Evolutionary conservation across 2,797 vertebrate species (phyloP), one percentile per base, ranked within the genome.

Genomic region (Eulemur coronatus): DNA sequence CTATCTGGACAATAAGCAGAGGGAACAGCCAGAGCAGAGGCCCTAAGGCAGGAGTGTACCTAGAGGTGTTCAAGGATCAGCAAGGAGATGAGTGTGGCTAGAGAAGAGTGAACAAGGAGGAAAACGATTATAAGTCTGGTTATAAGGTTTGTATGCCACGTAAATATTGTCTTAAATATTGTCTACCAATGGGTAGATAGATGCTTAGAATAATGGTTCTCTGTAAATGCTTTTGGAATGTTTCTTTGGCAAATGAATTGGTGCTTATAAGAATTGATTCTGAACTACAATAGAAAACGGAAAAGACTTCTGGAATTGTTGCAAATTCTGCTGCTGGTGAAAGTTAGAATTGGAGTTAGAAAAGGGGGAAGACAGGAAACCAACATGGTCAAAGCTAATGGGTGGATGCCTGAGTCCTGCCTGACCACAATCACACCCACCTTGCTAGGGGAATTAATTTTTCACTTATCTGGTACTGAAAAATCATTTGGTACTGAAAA

Each of bases 231-330:
- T 82, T 94, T 11, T 76, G 92, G 48, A 65, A 76, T 92, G 18
- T 89, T 94, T 91, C 67, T 91, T 95, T 89, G 46, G 43, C 20
- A 89, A 87, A 69, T 95, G 26, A 79, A 91, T 61, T 95, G 12
- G 46, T 76, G 35, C 50, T 94, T 93, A 26, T 84, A 80, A 92
- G 70, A 95, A 89, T 38, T 70, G 11, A n/a, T 78, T 73, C 33
- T 75, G 38, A 88, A 63, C 35, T 38, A 52, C 12, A 75, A 11
- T 46, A 82, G 43, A 95, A 79, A 88, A 84, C 38, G 24, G 6
- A 79, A 41, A 69, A 65, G 61, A 33, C 12, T 87, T 96, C 81
- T 84, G 55, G 38, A 92, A 89, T 78, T 65, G 35, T 84, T 91
- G 43, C 84, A 78, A 67, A 81, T 90, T 93, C 30, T 86, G 33